Base-by-base conservation (phyloP, 2,113 vertebrate species). In the Leucosticte australis region DNA sequence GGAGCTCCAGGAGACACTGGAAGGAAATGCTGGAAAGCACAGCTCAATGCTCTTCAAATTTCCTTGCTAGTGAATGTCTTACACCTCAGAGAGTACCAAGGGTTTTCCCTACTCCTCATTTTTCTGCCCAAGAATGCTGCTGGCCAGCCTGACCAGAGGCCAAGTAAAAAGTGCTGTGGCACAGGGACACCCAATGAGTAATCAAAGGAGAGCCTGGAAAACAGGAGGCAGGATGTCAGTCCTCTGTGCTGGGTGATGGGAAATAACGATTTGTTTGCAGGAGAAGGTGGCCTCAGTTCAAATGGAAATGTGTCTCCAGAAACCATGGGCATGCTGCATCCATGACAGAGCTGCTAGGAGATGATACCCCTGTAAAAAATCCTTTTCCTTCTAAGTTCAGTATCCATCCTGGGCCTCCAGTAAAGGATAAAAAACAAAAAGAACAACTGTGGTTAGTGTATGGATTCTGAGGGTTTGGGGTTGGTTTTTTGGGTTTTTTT, bases 71-170 rank as follows among this genome's bases (percentile, higher is more conserved):
- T 18, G 13, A 50, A 49, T 30, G 13, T 62, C 13, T 70, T 2
- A 3, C 16, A 35, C 16, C 52, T 55, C 37, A 50, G 26, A 62
- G 57, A 46, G 28, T 20, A 67, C 8, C 8, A 30, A 30, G 9
- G 9, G 22, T 14, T 92, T 76, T 83, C 67, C 35, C 63, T 27
- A 22, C 31, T 86, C 76, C 7, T 59, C n/a, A 2, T 37, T 85
- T 85, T 62, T 24, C 30, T 6, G 4, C 28, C 15, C 21, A 63
- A 62, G 28, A 90, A 41, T 0, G 0, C 41, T 44, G 55, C 26
- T 81, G 59, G 31, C 16, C 33, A 41, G 10, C 35, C 6, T 35
- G 44, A 37, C 15, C 30, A 56, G 39, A 86, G 14, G 30, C 68
- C 64, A 71, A 31, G 35, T 18, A 39, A 53, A 71, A 68, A 15